Conservation (phyloP, 1,140 invertebrate genomes). For the Macrosteles quadrilineatus region DNA sequence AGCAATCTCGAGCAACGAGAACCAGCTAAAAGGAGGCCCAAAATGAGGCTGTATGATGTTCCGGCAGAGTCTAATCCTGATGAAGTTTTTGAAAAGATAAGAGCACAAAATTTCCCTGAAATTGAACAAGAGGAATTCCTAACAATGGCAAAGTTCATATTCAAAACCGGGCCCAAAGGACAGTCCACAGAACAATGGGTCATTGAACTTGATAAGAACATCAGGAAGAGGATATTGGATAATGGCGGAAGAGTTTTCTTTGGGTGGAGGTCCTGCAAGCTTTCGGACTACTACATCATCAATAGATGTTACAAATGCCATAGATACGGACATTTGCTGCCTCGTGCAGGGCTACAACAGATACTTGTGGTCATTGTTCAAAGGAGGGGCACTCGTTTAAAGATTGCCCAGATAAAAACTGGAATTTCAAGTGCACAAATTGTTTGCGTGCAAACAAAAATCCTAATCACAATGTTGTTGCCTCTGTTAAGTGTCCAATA, state of each 20-base stretch:
- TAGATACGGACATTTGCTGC: neutral
- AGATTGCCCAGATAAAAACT: neutral
- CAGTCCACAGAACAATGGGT: neutral
- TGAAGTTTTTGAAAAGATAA: neutral
- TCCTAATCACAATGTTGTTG: neutral
- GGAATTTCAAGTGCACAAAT: neutral
- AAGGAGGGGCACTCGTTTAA: neutral
- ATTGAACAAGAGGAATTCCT: neutral
- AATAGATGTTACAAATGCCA: neutral
- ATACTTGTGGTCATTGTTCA: neutral
- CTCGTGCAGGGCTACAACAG: neutral
- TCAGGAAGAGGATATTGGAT: neutral
- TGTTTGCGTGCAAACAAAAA: neutral
- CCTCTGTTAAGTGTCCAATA: no score
- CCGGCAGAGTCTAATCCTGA: neutral
- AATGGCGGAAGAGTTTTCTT: neutral
- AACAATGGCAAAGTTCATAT: neutral
- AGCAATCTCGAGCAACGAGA: neutral
- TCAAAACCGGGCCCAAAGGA: neutral
- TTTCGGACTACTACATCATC: neutral
- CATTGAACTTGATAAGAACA: neutral
- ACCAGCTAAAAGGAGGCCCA: neutral
- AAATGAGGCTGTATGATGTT: neutral
- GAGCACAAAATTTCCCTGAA: neutral
- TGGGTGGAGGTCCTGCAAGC: neutral